These are phyloP conservation scores for Mesitornis unicolor DNA, from an alignment of 2,113 vertebrate species.

Conservation along the genomic window DNA sequence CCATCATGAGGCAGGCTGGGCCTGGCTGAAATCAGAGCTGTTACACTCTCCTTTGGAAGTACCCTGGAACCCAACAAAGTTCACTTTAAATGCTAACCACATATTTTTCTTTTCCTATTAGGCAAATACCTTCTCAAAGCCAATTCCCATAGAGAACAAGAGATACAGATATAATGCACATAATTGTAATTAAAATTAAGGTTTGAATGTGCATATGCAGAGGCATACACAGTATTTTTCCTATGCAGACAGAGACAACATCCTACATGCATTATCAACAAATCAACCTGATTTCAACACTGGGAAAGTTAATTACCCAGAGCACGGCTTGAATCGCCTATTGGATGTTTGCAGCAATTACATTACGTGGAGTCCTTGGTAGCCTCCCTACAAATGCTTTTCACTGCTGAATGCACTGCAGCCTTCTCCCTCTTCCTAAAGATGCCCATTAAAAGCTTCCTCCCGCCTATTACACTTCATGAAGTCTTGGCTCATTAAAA, in stretches of 20 bases:
- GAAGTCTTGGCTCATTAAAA: not conserved
- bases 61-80: not conserved
- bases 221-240: not conserved
- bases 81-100: not conserved
- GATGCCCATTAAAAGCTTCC: not conserved
- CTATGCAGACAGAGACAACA: not conserved
- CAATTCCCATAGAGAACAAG: not conserved
- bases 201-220: not conserved
- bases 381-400: not conserved
- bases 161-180: not conserved
- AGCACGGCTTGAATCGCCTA: not conserved
- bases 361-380: not conserved
- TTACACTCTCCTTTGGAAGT: rapidly evolving
- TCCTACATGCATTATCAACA: slow-evolving; percentile 13
- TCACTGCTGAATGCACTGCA: not conserved
- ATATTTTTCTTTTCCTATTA: not conserved
- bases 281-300: slow-evolving; percentile 43
- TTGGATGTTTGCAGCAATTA: not conserved
- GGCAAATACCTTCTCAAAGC: not conserved
- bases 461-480: not conserved
- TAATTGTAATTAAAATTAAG: slow-evolving; percentile 27
- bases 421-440: not conserved
- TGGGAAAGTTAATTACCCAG: not conserved
- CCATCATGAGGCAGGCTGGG: rapidly evolving
- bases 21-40: not conserved